These are phyloP conservation scores for Muscicapa adusta DNA, from an alignment of 2,113 vertebrate genomes.

Conservation along the genomic window DNA sequence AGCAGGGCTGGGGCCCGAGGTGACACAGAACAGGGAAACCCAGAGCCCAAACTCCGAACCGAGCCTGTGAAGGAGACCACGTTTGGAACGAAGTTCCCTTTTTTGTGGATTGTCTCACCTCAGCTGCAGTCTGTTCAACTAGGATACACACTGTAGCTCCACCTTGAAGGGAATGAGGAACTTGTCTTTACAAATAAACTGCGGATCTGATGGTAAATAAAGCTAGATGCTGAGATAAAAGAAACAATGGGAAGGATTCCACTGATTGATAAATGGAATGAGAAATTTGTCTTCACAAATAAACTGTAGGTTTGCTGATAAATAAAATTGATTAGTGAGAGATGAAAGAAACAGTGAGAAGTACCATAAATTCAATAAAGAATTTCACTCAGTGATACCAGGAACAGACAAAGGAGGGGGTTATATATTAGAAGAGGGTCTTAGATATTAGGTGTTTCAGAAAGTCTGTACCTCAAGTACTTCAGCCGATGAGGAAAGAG, in stretches of 20 bases:
- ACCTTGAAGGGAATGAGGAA: background rate
- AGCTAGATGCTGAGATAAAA: background rate
- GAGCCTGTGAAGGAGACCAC: background rate
- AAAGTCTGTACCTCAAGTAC: background rate
- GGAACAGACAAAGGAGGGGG: background rate
- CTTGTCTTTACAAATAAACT: background rate
- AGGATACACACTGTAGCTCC: background rate
- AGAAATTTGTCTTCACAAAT: background rate
- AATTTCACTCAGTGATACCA: background rate
- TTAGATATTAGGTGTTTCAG: too few species aligned
- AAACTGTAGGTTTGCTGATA: background rate
- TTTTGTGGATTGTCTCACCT: background rate
- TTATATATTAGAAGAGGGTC: background rate
- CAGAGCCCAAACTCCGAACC: background rate
- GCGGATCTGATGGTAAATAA: background rate
- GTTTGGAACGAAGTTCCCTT: background rate
- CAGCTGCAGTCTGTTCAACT: background rate
- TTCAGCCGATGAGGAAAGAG: background rate
- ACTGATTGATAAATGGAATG: background rate
- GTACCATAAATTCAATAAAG: background rate
- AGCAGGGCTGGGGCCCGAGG: rapidly evolving
- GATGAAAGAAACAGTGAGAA: background rate
- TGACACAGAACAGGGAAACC: background rate
- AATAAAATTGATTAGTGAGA: background rate
- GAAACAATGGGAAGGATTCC: background rate